phyloP scores from a whole-genome alignment of 2,888 invertebrate genomes.

The Thymelicus lineola region DNA sequence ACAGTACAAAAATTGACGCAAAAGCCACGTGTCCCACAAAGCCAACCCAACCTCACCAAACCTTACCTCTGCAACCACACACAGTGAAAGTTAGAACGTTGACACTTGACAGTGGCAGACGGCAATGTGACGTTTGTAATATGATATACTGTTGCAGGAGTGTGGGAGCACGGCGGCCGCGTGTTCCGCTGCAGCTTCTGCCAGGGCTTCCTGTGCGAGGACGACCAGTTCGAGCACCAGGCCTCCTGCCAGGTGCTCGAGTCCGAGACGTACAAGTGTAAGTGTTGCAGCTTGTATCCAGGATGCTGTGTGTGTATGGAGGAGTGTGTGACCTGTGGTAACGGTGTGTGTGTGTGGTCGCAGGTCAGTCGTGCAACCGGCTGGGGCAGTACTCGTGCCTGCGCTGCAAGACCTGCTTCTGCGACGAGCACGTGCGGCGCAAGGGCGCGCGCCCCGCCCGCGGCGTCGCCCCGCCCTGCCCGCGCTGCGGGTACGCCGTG shows the following conservation, averaged over 20 bases:
- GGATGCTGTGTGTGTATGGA: no score
- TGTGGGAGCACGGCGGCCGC: conserved; percentile 98
- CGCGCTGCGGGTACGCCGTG: conserved; percentile 97
- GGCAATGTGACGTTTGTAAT: no score
- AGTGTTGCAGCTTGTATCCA: conserved; percentile 49
- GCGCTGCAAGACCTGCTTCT: conserved; percentile 97
- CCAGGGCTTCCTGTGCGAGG: conserved; percentile 94
- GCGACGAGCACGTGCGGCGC: conserved; percentile 97
- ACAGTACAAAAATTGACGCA: no score
- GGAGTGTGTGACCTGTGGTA: not conserved
- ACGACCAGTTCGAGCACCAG: conserved; percentile 99
- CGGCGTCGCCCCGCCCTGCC: conserved; percentile 89
- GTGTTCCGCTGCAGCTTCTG: conserved; percentile 97
- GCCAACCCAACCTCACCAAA: no score
- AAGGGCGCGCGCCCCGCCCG: conserved; percentile 58
- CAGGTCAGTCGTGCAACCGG: conserved; percentile 97
- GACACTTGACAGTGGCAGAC: no score
- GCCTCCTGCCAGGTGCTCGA: conserved; percentile 98
- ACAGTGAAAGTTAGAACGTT: no score
- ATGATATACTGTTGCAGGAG: conserved; percentile 75
- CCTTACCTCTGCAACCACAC: no score
- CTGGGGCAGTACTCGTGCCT: conserved; percentile 98
- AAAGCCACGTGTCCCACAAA: no score
- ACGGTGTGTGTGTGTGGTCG: not conserved
- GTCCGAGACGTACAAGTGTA: conserved; percentile 97